Conservation (phyloP, 2,888 invertebrate genomes). For the Sylvicola cinctus region DNA sequence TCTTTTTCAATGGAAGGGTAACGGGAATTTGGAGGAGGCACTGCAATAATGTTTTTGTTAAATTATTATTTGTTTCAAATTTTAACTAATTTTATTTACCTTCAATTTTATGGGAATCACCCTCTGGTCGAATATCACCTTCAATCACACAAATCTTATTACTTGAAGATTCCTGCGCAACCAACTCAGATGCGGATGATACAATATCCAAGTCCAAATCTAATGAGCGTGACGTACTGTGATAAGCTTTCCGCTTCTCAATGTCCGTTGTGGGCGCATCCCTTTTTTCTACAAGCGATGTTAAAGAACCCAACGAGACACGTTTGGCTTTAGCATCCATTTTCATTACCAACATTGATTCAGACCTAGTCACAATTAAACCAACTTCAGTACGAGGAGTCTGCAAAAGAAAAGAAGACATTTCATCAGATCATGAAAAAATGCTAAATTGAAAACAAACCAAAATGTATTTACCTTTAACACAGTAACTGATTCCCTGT, state of each 20-base stretch:
- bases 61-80: too few species aligned
- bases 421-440: constrained; percentile 3
- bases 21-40: too few species aligned
- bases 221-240: constrained; percentile 23
- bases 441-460: constrained; percentile 4
- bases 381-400: constrained; percentile 60
- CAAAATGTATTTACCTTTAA: constrained; percentile 43
- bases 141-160: neutral
- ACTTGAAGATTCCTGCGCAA: too few species aligned
- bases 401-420: constrained; percentile 23
- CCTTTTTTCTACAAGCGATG: constrained; percentile 22
- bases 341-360: constrained; percentile 19
- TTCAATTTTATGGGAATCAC: too few species aligned
- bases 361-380: constrained; percentile 46
- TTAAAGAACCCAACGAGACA: constrained; percentile 23
- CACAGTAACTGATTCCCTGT: constrained; percentile 68
- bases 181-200: constrained; percentile 17
- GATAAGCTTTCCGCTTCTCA: constrained; percentile 22
- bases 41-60: too few species aligned
- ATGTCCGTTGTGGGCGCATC: constrained; percentile 11
- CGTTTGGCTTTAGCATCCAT: constrained; percentile 20
- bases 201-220: constrained; percentile 24
- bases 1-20: constrained; percentile 29
- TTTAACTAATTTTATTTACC: too few species aligned
- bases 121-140: too few species aligned